Evolutionary conservation across 2,888 invertebrate species (phyloP).

Genomic region (Conchocele bisecta): DNA sequence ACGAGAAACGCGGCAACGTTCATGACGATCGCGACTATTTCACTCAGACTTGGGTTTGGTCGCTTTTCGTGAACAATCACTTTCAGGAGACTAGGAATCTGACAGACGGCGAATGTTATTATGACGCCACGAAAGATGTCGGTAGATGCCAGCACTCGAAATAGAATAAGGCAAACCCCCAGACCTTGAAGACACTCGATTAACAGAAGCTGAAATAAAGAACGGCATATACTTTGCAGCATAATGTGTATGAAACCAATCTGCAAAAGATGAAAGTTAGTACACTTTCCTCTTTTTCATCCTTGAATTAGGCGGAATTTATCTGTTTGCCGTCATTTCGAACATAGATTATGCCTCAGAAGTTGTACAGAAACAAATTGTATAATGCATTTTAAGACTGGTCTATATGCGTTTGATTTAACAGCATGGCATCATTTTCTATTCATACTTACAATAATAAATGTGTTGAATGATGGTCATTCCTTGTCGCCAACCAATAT

Average conservation of each 20-base stretch:
- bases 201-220: conserved; percentile 65
- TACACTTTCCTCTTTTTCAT: no score
- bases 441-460: no score
- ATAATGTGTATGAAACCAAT: background rate
- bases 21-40: conserved; percentile 59
- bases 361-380: no score
- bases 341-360: no score
- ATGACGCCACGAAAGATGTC: conserved; percentile 79
- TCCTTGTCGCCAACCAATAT: no score
- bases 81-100: conserved; percentile 79
- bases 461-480: no score
- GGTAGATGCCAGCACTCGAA: conserved; percentile 78
- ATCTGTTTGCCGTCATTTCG: no score
- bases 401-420: no score
- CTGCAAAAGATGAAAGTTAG: no score
- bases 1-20: conserved; percentile 67
- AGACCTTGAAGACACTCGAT: conserved; percentile 71
- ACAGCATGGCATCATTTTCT: no score
- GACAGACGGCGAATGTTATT: conserved; percentile 77
- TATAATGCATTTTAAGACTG: no score
- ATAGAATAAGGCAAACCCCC: conserved; percentile 79
- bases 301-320: no score
- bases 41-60: conserved; percentile 62
- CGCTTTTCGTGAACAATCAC: conserved; percentile 72
- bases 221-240: background rate